Conservation (phyloP, 2,113 vertebrate species). For the Cryptomyrus ogoouensis region DNA sequence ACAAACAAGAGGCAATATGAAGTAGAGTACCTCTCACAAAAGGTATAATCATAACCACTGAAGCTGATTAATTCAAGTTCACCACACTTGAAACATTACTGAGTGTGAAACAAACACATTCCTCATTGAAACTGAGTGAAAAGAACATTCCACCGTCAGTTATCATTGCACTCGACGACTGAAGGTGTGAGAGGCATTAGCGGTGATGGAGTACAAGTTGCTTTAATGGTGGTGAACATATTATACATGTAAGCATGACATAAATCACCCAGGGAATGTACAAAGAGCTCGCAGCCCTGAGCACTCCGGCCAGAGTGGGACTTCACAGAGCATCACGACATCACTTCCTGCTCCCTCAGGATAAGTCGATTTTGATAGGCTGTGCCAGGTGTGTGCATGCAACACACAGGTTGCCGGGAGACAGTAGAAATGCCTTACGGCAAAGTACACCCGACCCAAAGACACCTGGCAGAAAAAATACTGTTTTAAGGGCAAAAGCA, state of each 20-base stretch:
- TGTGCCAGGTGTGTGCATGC: not conserved
- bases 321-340: not conserved
- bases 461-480: not conserved
- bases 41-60: not conserved
- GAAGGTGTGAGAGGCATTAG: not conserved
- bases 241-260: not conserved
- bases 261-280: not conserved
- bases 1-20: slow-evolving; percentile 10
- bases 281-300: not conserved
- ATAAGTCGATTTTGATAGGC: not conserved
- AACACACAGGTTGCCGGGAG: not conserved
- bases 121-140: not conserved
- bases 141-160: not conserved
- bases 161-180: not conserved
- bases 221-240: not conserved
- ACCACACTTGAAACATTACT: not conserved
- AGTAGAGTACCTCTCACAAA: slow-evolving; percentile 19
- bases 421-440: not conserved
- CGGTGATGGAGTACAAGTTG: not conserved
- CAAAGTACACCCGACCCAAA: not conserved
- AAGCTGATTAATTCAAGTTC: not conserved
- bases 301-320: not conserved
- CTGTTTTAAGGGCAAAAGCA: not conserved
- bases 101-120: not conserved
- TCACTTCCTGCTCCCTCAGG: not conserved